A percentile compares a stretch with the other conserved stretches of the same genome.
These are phyloP conservation scores for Oreochromis mossambicus DNA, from an alignment of 2,797 vertebrate genomes.

Conservation along the genomic window DNA sequence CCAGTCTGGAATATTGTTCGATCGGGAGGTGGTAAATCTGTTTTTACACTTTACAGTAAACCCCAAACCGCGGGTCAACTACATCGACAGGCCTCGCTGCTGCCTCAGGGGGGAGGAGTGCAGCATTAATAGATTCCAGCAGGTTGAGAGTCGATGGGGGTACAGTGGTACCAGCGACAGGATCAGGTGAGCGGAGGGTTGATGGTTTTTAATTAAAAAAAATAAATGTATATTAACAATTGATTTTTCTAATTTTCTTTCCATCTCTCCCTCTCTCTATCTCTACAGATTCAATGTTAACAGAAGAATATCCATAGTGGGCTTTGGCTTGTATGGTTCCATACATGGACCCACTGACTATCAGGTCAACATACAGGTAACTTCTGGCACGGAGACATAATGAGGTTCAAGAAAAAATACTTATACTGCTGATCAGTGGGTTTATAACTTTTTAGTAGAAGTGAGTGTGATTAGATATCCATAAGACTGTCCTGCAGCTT, in stretches of 20 bases:
- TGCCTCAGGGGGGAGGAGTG: constrained; percentile 96
- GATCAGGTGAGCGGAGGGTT: constrained; percentile 81
- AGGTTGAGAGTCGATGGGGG: constrained; percentile 99
- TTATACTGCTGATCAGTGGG: neutral
- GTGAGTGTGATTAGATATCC: neutral
- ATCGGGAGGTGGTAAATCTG: constrained; percentile 94
- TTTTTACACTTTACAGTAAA: constrained; percentile 99
- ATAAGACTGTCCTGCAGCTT: neutral
- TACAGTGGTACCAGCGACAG: constrained; percentile 98
- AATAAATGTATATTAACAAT: neutral
- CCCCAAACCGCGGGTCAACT: constrained; percentile 97
- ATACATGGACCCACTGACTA: constrained; percentile 98
- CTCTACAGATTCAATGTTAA: constrained; percentile 91
- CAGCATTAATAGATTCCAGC: constrained; percentile 97
- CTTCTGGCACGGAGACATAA: neutral
- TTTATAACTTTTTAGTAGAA: neutral
- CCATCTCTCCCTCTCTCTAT: neutral
- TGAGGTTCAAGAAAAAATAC: neutral
- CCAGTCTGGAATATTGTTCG: constrained; percentile 91
- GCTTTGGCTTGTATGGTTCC: constrained; percentile 96
- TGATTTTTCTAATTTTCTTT: neutral
- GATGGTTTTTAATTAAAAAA: neutral
- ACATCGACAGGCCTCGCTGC: constrained; percentile 95
- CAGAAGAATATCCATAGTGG: constrained; percentile 94
- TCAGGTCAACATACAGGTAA: constrained; percentile 98